These are phyloP conservation scores for Turritopsis rubra DNA, from an alignment of 30 jellyfish, hydroid and myxozoan species.

Conservation along the genomic window DNA sequence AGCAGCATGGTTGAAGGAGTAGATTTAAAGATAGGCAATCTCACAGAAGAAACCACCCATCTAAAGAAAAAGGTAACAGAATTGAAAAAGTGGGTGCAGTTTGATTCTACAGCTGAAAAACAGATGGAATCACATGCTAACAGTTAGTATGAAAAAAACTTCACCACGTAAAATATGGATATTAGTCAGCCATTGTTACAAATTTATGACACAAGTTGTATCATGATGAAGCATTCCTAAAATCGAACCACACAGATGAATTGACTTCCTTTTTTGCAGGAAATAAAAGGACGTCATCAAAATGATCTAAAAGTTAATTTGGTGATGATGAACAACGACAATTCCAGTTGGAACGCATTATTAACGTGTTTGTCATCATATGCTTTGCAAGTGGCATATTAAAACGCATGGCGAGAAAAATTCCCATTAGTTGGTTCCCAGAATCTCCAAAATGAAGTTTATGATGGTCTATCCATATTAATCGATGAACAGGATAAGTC, in stretches of 20 bases:
- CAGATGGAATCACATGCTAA: too few relatives aligned
- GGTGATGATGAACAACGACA: constrained; percentile 25
- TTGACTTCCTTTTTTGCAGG: constrained; percentile 15
- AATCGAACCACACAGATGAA: constrained; percentile 9
- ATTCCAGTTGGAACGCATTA: constrained; percentile 31
- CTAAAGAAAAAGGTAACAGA: too few relatives aligned
- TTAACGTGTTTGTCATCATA: constrained; percentile 7
- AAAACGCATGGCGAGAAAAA: constrained; percentile 18
- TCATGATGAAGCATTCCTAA: constrained; percentile 13
- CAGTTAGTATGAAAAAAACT: too few relatives aligned
- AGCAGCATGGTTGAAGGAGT: too few relatives aligned
- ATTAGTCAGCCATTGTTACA: too few relatives aligned
- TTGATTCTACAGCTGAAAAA: too few relatives aligned
- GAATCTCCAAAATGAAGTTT: background rate
- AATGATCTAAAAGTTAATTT: constrained; percentile 17
- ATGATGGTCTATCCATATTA: constrained; percentile 20
- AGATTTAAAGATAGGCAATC: too few relatives aligned
- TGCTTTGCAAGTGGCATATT: constrained; percentile 30
- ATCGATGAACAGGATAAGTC: constrained; percentile 24
- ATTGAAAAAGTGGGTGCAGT: too few relatives aligned
- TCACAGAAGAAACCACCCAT: too few relatives aligned
- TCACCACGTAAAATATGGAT: too few relatives aligned
- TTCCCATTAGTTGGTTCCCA: constrained; percentile 10
- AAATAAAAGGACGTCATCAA: background rate
- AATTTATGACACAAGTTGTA: too few relatives aligned